Conservation (phyloP, 2,113 vertebrate species). For the Serilophus lunatus region DNA sequence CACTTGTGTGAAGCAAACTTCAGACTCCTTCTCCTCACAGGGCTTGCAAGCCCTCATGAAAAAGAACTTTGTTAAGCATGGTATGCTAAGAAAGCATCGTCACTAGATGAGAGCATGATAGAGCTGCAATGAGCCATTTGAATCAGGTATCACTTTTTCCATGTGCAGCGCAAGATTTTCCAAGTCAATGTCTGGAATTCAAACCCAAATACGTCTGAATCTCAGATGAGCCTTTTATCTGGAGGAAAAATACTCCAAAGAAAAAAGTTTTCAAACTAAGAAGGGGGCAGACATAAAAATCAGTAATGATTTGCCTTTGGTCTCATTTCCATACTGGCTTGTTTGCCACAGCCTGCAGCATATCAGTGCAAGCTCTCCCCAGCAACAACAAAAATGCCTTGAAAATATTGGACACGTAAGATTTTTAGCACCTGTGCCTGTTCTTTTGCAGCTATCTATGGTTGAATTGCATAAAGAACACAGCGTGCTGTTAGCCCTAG, state of each 20-base stretch:
- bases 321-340: not conserved
- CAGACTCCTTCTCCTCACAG: not conserved
- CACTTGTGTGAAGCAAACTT: not conserved
- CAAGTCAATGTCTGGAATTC: constrained; percentile 63
- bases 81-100: constrained; percentile 31
- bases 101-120: constrained; percentile 48
- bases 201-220: constrained; percentile 59
- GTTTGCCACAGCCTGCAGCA: not conserved
- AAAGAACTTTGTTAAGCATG: constrained; percentile 16
- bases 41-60: constrained; percentile 37
- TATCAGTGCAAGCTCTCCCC: not conserved
- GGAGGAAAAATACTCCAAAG: constrained; percentile 16
- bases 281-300: not conserved
- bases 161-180: constrained; percentile 46
- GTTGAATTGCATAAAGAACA: not conserved
- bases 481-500: not conserved
- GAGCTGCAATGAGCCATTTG: not conserved
- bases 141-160: constrained; percentile 64
- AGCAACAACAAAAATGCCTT: not conserved
- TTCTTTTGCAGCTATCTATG: not conserved
- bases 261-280: not conserved
- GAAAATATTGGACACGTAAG: not conserved
- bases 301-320: not conserved
- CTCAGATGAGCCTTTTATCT: constrained; percentile 54
- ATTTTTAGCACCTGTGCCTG: not conserved